Evolutionary conservation across 1,140 invertebrate species (phyloP).

Genomic region (Bombus confusus): DNA sequence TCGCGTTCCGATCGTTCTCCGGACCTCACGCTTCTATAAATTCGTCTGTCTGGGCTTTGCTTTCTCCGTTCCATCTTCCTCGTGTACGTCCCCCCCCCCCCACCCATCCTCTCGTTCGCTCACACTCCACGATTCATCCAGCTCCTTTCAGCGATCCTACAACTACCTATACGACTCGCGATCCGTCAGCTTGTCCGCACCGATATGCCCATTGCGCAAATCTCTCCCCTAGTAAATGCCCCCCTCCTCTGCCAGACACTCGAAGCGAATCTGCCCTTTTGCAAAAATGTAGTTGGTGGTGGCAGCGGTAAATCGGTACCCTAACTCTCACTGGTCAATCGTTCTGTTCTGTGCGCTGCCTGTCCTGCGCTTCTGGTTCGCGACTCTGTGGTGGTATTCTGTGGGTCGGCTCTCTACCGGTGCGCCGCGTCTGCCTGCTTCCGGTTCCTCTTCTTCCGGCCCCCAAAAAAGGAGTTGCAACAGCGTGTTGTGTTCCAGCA

Average conservation of each 20-base stretch:
- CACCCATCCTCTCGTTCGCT: background rate
- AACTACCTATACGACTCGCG: background rate
- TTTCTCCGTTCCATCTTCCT: conserved; percentile 26
- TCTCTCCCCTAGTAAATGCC: background rate
- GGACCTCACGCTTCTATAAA: conserved; percentile 59
- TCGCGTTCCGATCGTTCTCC: conserved; percentile 59
- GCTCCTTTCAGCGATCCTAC: background rate
- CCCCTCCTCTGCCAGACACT: conserved; percentile 56
- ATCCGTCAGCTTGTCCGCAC: background rate
- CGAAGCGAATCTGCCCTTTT: conserved; percentile 64
- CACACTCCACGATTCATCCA: background rate
- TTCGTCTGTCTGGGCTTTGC: conserved; percentile 66
- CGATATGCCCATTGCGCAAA: background rate
- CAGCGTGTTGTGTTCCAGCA: conserved; percentile 95
- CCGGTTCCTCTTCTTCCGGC: conserved; percentile 71
- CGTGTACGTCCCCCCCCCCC: background rate
- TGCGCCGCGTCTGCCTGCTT: conserved; percentile 70
- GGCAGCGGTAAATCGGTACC: conserved; percentile 77
- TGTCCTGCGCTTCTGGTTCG: conserved; percentile 80
- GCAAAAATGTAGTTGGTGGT: conserved; percentile 73
- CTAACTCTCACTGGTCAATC: conserved; percentile 81
- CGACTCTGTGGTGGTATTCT: conserved; percentile 80
- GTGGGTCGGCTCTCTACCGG: conserved; percentile 77
- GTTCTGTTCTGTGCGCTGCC: conserved; percentile 80
- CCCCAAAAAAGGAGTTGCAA: conserved; percentile 89